Percentiles rank a stretch among this genome's conserved stretches.
phyloP scores from a whole-genome alignment of 1,140 invertebrate species.

The Lysiphlebus fabarum region DNA sequence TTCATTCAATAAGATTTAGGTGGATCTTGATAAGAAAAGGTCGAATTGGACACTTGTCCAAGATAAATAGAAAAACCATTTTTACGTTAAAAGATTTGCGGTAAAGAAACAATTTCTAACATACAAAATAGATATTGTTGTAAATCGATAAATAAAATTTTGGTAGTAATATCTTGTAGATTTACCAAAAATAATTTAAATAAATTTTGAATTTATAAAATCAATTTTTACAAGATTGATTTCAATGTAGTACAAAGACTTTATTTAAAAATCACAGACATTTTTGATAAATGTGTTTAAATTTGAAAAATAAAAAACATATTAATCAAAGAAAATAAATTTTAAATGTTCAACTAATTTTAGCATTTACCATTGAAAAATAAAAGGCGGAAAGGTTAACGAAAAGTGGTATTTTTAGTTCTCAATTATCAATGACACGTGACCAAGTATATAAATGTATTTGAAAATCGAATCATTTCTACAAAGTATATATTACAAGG shows the following conservation, averaged over 20 bases:
- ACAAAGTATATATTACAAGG: background rate
- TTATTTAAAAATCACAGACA: no score
- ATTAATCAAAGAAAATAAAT: conserved; percentile 1
- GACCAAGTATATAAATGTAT: conserved; percentile 12
- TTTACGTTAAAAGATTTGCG: background rate
- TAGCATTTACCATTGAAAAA: background rate
- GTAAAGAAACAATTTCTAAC: conserved; percentile 6
- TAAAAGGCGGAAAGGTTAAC: conserved; percentile 16
- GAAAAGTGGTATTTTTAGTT: conserved; percentile 10
- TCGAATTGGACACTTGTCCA: background rate
- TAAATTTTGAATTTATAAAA: no score
- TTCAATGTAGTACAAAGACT: no score
- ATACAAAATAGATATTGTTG: no score
- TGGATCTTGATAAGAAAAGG: conserved; percentile 1
- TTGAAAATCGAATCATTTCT: background rate
- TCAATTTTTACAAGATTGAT: no score
- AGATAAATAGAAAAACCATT: conserved; percentile 7
- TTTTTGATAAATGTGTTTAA: background rate
- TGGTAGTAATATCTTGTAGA: no score
- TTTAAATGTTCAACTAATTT: conserved; percentile 23
- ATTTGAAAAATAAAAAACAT: background rate
- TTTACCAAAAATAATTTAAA: no score
- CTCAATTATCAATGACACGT: conserved; percentile 19
- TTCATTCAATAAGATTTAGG: conserved; percentile 9
- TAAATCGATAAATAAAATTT: no score